A percentile compares a stretch with the other conserved stretches of the same genome.
phyloP scores from a whole-genome alignment of 2,797 vertebrate genomes.

The Tokudaia muenninki region DNA sequence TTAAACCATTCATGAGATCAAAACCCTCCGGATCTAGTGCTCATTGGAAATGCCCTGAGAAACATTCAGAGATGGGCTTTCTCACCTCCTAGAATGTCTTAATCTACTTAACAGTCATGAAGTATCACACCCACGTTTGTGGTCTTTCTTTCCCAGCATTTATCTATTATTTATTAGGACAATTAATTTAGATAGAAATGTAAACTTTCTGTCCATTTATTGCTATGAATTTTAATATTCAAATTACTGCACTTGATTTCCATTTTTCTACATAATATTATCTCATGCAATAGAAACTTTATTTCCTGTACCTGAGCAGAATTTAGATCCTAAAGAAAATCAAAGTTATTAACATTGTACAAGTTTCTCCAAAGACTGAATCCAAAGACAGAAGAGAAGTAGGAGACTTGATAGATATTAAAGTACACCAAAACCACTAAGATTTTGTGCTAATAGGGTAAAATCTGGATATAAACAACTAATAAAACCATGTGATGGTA shows the following conservation, averaged over 20 bases:
- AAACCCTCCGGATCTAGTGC: not conserved
- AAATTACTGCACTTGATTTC: not conserved
- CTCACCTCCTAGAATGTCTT: not conserved
- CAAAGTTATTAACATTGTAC: not conserved
- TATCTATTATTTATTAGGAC: slow-evolving; percentile 4
- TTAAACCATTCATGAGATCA: not conserved
- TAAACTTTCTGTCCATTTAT: not conserved
- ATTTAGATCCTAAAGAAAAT: not conserved
- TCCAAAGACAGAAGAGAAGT: not conserved
- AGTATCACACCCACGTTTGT: not conserved
- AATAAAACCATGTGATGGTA: not conserved
- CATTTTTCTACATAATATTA: not conserved
- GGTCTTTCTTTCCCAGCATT: not conserved
- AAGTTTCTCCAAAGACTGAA: slow-evolving; percentile 11
- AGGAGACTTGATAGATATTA: not conserved
- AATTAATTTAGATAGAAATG: not conserved
- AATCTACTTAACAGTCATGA: not conserved
- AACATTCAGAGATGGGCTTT: not conserved
- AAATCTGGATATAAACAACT: not conserved
- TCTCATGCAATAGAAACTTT: not conserved
- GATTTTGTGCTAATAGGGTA: not conserved
- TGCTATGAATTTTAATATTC: not conserved
- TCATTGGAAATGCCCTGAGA: not conserved
- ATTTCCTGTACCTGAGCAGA: not conserved
- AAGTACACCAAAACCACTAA: not conserved